Evolutionary conservation across 2,797 vertebrate species (phyloP), one percentile per base, ranked within the genome.

Genomic region (Sandelia bainsii): DNA sequence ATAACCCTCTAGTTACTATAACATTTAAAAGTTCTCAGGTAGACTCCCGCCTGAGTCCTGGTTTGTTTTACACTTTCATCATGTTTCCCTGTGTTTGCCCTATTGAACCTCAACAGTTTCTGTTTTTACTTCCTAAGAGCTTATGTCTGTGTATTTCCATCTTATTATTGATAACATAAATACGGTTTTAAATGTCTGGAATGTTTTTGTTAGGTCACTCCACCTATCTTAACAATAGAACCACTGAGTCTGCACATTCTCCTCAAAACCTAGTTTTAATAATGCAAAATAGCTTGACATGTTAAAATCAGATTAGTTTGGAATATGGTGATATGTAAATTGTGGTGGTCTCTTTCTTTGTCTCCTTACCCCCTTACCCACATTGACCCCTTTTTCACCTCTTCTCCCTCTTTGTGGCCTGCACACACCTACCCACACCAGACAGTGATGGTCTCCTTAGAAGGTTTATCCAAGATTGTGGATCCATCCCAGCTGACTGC

Each of bases 381-480:
- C 13, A 22, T 52, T 71, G 37, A 49, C 10, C 27, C 40, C 10
- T n/a, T 20, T 11, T 57, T 62, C 20, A 2, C 6, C 22, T 12
- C 6, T 4, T 69, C 12, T 10, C 1, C 34, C n/a, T 25, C 22
- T 42, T 54, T 17, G 27, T 19, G 32, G 44, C n/a, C 59, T 23
- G 42, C 63, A 56, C 40, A 27, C 66, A 17, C 27, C 39, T 29
- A 1, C 45, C 75, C 11, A 8, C 22, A 8, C 62, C 87, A 99
- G 98, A 99, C 98, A 83, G 96, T 96, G 86, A 98, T 99, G 97
- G 98, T 99, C 80, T 99, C 98, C 87, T 94, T 99, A 85, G 98
- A 99, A 93, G 98, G 97, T 91, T 96, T 99, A 92, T 96, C 96
- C 93, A 98, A 98, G 95, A 95, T 98, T 75, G 98, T 99, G 86